phyloP scores from a whole-genome alignment of 2,113 vertebrate genomes.

The Sigmodon hispidus region DNA sequence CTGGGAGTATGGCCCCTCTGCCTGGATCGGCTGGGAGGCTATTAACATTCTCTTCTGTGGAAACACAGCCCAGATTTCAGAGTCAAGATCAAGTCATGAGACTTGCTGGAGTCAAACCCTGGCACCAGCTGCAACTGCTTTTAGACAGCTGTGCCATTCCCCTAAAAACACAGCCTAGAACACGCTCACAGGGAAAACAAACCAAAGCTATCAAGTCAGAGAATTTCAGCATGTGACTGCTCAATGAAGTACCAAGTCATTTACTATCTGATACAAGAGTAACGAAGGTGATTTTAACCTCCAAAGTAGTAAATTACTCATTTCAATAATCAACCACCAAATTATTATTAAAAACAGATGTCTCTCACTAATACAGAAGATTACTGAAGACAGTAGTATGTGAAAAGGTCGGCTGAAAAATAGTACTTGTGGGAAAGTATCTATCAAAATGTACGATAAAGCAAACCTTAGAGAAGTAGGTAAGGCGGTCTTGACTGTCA shows the following conservation, averaged over 20 bases:
- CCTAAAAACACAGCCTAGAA: slow-evolving; percentile 54
- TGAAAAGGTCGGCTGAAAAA: background rate
- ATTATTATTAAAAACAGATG: slow-evolving; percentile 25
- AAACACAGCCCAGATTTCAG: slow-evolving; percentile 71
- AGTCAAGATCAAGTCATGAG: slow-evolving; percentile 74
- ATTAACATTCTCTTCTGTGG: slow-evolving; percentile 77
- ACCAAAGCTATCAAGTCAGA: slow-evolving; percentile 8
- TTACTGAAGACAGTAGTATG: background rate
- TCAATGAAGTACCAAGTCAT: background rate
- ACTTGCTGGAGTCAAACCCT: slow-evolving; percentile 75
- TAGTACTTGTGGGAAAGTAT: background rate
- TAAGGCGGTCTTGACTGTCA: background rate
- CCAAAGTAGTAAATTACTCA: background rate
- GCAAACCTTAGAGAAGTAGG: background rate
- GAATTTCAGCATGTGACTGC: background rate
- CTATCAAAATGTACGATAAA: background rate
- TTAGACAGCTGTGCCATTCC: slow-evolving; percentile 69
- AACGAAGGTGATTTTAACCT: slow-evolving; percentile 31
- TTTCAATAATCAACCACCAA: slow-evolving; percentile 51
- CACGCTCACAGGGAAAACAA: background rate
- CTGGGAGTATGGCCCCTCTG: slow-evolving; percentile 70
- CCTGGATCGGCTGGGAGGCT: slow-evolving; percentile 75
- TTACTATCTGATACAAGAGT: background rate
- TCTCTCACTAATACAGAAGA: slow-evolving; percentile 32
- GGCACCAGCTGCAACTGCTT: slow-evolving; percentile 60